Conservation (phyloP, 2,797 vertebrate genomes). For the Chaenodraco wilsoni region DNA sequence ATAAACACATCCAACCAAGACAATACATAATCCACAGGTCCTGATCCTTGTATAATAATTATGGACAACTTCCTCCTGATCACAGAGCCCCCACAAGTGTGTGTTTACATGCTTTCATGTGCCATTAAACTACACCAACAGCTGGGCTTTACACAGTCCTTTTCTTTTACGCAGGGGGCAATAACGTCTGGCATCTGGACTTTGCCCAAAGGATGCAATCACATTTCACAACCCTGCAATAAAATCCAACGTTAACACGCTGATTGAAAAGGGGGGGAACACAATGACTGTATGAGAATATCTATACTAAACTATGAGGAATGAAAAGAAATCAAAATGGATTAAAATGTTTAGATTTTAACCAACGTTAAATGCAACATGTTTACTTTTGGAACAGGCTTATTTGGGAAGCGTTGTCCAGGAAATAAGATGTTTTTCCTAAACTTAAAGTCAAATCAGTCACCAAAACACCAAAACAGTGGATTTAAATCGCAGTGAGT, state of each 20-base stretch:
- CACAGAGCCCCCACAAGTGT: slow-evolving; percentile 12
- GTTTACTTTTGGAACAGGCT: not conserved
- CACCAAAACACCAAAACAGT: slow-evolving; percentile 12
- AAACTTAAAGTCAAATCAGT: slow-evolving; percentile 29
- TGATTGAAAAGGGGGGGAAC: slow-evolving; percentile 9
- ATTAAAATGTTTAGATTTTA: not conserved
- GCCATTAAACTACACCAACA: slow-evolving; percentile 61
- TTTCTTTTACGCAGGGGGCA: slow-evolving; percentile 70
- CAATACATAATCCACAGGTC: slow-evolving; percentile 23
- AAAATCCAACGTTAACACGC: slow-evolving; percentile 52
- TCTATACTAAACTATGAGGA: not conserved
- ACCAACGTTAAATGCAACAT: not conserved
- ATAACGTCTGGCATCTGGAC: slow-evolving; percentile 72
- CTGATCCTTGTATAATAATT: slow-evolving; percentile 10
- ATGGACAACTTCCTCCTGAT: slow-evolving; percentile 28
- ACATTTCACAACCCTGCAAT: slow-evolving; percentile 67
- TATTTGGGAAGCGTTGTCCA: not conserved
- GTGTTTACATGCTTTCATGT: slow-evolving; percentile 28
- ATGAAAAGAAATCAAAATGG: not conserved
- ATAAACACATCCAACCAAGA: not conserved
- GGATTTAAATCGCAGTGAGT: slow-evolving; percentile 30
- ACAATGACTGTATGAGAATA: slow-evolving; percentile 2
- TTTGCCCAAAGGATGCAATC: slow-evolving; percentile 74
- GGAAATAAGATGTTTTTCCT: not conserved
- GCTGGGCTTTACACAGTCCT: slow-evolving; percentile 69